Evolutionary conservation across 2,888 invertebrate species (phyloP).

Genomic region (Agrochola lychnidis): DNA sequence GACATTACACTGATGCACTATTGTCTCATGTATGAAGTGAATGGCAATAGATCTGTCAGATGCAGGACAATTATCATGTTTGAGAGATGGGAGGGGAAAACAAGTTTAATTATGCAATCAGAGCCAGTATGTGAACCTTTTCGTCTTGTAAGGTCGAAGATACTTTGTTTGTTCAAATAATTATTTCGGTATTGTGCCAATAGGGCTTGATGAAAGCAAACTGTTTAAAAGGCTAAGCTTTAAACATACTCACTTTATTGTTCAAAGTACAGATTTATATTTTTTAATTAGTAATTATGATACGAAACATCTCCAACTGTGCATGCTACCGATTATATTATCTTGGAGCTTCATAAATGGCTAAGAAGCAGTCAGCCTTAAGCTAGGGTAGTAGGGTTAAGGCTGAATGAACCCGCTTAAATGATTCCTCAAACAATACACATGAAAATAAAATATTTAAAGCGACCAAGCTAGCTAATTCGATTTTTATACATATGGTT

Average conservation of each 20-base stretch:
- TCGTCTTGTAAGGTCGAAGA: neutral
- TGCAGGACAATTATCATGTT: slow-evolving; percentile 44
- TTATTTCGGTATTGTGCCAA: neutral
- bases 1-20: slow-evolving; percentile 50
- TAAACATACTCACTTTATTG: neutral
- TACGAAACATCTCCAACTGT: no score
- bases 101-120: slow-evolving; percentile 34
- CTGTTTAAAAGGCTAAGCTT: neutral
- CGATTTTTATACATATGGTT: no score
- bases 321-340: neutral
- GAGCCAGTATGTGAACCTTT: slow-evolving; percentile 11
- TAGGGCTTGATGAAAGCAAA: neutral
- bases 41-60: slow-evolving; percentile 53
- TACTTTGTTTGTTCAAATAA: slow-evolving; percentile 1
- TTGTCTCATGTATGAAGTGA: slow-evolving; percentile 44
- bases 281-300: no score
- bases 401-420: neutral
- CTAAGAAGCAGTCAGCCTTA: neutral
- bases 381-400: neutral
- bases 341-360: neutral
- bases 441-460: neutral
- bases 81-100: slow-evolving; percentile 11
- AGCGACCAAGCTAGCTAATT: neutral
- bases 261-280: neutral
- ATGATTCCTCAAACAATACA: neutral